Evolutionary conservation across 2,113 vertebrate genomes (phyloP), one percentile per base, ranked within the genome.

Genomic region (Anser cygnoides): DNA sequence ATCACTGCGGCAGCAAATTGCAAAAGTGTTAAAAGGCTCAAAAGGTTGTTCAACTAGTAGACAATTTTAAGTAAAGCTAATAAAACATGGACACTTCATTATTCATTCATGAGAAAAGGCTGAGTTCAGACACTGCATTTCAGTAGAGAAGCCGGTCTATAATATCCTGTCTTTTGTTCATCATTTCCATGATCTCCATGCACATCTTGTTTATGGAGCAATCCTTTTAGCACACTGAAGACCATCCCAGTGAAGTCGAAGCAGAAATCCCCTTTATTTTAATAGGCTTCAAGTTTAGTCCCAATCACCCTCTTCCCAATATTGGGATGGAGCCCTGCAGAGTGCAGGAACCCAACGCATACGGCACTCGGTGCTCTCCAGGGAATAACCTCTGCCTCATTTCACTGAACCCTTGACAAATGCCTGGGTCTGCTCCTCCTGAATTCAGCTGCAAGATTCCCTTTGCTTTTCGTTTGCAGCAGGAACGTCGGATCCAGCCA

Each of bases 51-150:
- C 83, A 88, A 87, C 72, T 95, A 87, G 90, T 94, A 97, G 89
- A 91, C 76, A 87, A 46, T 96, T 98, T 97, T 95, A 97, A 97
- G 96, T 92, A 94, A 96, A 96, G 63, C 88, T 96, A 96, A 96
- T 98, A 97, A 97, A 97, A 97, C 80, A 93, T 17, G 62, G 65
- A 44, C 92, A 89, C 83, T 97, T 97, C 63, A 90, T 96, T 96
- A 96, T 95, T 96, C 95, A 96, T 96, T 96, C 89, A 95, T 72
- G 85, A 97, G 80, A 87, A 89, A 96, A 87, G 76, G 89, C 93
- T 93, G 89, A 62, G 43, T 95, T 96, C 84, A 91, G 95, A 76
- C 78, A 39, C 35, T 88, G 62, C 23, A 3, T 84, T 87, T 77
- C 50, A 46, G 66, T 19, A 67, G 87, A 84, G 94, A 91, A 96